A percentile compares a stretch with the other conserved stretches of the same genome.
Conservation (phyloP, 2,888 invertebrate genomes). For the Eurois occulta region DNA sequence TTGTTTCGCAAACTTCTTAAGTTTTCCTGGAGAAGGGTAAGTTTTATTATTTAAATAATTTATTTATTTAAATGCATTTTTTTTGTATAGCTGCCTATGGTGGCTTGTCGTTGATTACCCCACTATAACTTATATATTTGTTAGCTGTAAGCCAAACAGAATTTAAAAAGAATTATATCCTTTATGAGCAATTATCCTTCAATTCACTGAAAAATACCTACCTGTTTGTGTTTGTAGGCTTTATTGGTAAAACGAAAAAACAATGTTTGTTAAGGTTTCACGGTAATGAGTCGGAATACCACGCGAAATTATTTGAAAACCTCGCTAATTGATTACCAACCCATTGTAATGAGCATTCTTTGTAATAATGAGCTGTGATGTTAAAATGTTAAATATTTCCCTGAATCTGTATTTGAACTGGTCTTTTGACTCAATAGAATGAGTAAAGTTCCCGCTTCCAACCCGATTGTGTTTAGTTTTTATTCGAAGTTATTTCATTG, state of each 20-base stretch:
- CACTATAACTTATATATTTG: too few species aligned
- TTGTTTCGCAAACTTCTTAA: conserved; percentile 37
- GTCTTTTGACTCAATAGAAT: neutral
- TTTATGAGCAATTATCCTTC: neutral
- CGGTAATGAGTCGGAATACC: conserved; percentile 12
- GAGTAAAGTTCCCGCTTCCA: neutral
- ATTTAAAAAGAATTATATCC: neutral
- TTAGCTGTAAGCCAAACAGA: too few species aligned
- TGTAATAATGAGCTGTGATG: neutral
- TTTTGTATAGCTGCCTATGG: too few species aligned
- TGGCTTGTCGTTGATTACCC: too few species aligned
- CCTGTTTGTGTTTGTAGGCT: neutral
- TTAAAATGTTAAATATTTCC: neutral
- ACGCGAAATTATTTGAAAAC: conserved; percentile 7
- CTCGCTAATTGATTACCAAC: neutral
- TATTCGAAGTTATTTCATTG: neutral
- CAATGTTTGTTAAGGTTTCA: conserved; percentile 21
- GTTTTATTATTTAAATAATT: conserved; percentile 4
- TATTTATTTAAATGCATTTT: neutral
- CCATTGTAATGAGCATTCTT: neutral
- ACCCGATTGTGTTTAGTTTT: conserved; percentile 10
- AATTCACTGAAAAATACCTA: neutral
- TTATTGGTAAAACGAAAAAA: conserved; percentile 4
- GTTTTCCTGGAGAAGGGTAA: conserved; percentile 46
- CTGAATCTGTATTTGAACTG: neutral